phyloP scores from a whole-genome alignment of 2,113 vertebrate species.

The Hippocampus comes region DNA sequence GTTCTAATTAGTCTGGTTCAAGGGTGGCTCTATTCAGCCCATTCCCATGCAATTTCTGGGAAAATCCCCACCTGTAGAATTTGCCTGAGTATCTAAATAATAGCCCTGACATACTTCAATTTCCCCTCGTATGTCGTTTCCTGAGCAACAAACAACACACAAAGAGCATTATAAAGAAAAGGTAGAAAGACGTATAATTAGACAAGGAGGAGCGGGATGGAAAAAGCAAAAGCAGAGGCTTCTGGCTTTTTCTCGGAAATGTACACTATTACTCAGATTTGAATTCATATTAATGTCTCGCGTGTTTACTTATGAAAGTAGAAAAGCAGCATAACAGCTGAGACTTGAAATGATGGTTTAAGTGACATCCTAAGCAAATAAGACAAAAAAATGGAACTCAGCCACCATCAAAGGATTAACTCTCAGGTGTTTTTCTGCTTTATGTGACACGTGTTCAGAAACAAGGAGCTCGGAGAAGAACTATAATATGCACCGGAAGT shows the following conservation, averaged over 20 bases:
- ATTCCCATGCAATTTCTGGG: slow-evolving; percentile 18
- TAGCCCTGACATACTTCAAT: slow-evolving; percentile 35
- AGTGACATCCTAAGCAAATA: not conserved
- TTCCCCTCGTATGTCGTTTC: slow-evolving; percentile 46
- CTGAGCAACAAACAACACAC: slow-evolving; percentile 39
- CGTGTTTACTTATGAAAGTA: slow-evolving; percentile 2
- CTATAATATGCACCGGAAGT: not conserved
- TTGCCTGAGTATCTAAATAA: slow-evolving; percentile 20
- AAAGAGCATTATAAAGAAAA: slow-evolving; percentile 12
- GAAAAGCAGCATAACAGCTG: not conserved
- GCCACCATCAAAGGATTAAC: not conserved
- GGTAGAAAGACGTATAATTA: slow-evolving; percentile 11
- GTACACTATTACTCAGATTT: slow-evolving; percentile 2
- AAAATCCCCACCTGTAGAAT: slow-evolving; percentile 37
- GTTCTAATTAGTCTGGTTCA: slow-evolving; percentile 15
- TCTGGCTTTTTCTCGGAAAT: not conserved
- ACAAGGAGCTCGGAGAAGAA: not conserved
- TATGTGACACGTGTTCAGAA: not conserved
- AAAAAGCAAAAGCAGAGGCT: slow-evolving; percentile 7
- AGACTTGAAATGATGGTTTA: not conserved
- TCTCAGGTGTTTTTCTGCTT: not conserved
- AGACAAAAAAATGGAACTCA: not conserved
- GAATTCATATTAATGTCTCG: slow-evolving; percentile 8
- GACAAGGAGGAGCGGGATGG: slow-evolving; percentile 18
- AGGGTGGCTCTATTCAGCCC: slow-evolving; percentile 10